Percentiles rank a stretch among this genome's conserved stretches.
Conservation (phyloP, 2,797 vertebrate genomes). For the Psittacula derbiana region DNA sequence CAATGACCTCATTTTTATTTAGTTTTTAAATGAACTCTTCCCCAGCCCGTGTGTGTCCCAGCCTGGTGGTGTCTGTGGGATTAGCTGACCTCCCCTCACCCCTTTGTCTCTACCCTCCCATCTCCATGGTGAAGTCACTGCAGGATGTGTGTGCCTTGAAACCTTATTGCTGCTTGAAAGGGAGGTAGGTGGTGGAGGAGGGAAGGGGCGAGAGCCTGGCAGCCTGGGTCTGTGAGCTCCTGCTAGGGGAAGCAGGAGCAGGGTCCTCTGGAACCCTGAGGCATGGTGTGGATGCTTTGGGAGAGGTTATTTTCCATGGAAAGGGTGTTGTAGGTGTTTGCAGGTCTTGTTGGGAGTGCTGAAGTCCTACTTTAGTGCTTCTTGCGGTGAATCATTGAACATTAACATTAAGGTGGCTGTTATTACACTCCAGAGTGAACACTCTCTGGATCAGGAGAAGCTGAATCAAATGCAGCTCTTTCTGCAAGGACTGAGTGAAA, state of each 20-base stretch:
- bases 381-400: neutral
- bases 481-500: neutral
- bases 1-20: constrained; percentile 71
- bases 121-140: constrained; percentile 69
- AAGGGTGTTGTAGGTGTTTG: neutral
- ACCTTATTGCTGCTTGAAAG: constrained; percentile 27
- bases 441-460: neutral
- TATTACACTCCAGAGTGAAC: neutral
- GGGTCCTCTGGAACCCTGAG: neutral
- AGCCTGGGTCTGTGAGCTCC: neutral
- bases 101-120: constrained; percentile 37
- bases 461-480: neutral
- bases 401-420: neutral
- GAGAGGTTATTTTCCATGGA: neutral
- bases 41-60: constrained; percentile 75
- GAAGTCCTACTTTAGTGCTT: neutral
- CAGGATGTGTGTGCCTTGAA: constrained; percentile 37
- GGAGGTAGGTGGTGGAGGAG: neutral
- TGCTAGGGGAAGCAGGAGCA: neutral
- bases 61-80: constrained; percentile 80
- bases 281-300: neutral
- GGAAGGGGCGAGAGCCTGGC: neutral
- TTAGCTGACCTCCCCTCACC: constrained; percentile 81
- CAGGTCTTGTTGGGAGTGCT: neutral
- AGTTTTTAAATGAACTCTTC: constrained; percentile 80